A percentile compares a stretch with the other conserved stretches of the same genome.
Evolutionary conservation across 1,140 invertebrate species (phyloP).

Genomic region (Bombus huntii): DNA sequence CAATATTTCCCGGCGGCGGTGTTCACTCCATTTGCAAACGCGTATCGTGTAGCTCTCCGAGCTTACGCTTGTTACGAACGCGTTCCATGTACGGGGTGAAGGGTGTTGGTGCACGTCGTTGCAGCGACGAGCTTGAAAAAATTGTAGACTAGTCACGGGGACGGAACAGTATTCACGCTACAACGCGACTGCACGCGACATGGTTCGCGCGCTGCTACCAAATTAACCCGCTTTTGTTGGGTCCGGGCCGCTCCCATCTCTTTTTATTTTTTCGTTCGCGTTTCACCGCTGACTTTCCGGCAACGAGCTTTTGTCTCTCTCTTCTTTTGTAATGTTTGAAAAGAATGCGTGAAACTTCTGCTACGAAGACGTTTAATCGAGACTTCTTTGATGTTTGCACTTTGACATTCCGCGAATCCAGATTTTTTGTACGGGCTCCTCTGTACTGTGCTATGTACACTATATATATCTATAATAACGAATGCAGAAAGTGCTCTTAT

Average conservation of each 20-base stretch:
- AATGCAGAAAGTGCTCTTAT: not conserved
- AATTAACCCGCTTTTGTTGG: constrained; percentile 27
- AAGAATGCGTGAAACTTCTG: not conserved
- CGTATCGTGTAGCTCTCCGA: constrained; percentile 21
- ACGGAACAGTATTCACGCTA: constrained; percentile 9
- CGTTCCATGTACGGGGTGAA: not conserved
- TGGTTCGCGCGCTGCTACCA: constrained; percentile 19
- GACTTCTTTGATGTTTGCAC: not conserved
- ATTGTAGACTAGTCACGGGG: not conserved
- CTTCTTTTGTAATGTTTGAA: not conserved
- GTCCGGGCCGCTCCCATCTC: not conserved
- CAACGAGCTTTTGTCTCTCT: not conserved
- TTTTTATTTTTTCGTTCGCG: not conserved
- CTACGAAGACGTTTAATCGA: not conserved
- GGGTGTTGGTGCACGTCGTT: constrained; percentile 8
- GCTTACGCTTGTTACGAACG: constrained; percentile 19
- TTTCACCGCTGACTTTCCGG: constrained; percentile 10
- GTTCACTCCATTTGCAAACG: constrained; percentile 44
- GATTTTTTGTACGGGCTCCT: not conserved
- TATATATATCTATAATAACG: not conserved
- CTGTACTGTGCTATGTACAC: no score
- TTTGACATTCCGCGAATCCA: not conserved
- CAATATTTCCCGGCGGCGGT: constrained; percentile 38
- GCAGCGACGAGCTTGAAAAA: constrained; percentile 23
- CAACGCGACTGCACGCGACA: constrained; percentile 25